phyloP scores from a whole-genome alignment of 2,113 vertebrate genomes.

The Etheostoma cragini region DNA sequence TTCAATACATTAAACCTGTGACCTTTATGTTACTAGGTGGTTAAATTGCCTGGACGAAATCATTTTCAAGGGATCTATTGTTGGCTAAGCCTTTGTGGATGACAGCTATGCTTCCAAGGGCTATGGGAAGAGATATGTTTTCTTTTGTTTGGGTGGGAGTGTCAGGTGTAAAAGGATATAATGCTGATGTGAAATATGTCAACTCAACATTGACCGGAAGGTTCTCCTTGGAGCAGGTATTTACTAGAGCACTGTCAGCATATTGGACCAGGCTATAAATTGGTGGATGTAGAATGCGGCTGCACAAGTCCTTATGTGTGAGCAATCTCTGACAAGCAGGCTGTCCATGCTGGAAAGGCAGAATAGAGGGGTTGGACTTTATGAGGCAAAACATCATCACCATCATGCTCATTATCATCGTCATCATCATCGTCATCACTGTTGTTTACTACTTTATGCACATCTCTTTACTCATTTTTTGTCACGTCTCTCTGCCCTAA shows the following conservation, averaged over 20 bases:
- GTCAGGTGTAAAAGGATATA: slow-evolving; percentile 46
- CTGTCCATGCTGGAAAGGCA: not conserved
- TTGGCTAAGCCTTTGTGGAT: slow-evolving; percentile 23
- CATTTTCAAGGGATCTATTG: slow-evolving; percentile 32
- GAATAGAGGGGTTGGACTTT: not conserved
- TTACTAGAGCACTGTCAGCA: slow-evolving; percentile 59
- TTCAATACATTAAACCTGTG: slow-evolving; percentile 24
- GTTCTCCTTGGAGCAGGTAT: slow-evolving; percentile 54
- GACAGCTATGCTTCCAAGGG: slow-evolving; percentile 19
- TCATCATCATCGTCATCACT: not conserved
- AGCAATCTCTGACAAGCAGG: slow-evolving; percentile 45
- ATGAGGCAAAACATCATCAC: slow-evolving; percentile 20
- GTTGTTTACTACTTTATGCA: not conserved
- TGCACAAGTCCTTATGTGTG: slow-evolving; percentile 23
- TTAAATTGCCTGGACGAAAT: slow-evolving; percentile 42
- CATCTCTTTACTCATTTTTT: not conserved
- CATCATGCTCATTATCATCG: not conserved
- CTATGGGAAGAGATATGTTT: slow-evolving; percentile 14
- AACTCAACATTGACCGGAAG: slow-evolving; percentile 50
- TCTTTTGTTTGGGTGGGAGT: slow-evolving; percentile 38
- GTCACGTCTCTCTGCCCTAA: not conserved
- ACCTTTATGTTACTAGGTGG: slow-evolving; percentile 12
- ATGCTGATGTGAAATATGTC: slow-evolving; percentile 60
- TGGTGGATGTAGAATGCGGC: slow-evolving; percentile 37
- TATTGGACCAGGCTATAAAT: slow-evolving; percentile 39